Evolutionary conservation across 2,113 vertebrate species (phyloP), one percentile per base, ranked within the genome.

Genomic region (Nycticryphes semicollaris): DNA sequence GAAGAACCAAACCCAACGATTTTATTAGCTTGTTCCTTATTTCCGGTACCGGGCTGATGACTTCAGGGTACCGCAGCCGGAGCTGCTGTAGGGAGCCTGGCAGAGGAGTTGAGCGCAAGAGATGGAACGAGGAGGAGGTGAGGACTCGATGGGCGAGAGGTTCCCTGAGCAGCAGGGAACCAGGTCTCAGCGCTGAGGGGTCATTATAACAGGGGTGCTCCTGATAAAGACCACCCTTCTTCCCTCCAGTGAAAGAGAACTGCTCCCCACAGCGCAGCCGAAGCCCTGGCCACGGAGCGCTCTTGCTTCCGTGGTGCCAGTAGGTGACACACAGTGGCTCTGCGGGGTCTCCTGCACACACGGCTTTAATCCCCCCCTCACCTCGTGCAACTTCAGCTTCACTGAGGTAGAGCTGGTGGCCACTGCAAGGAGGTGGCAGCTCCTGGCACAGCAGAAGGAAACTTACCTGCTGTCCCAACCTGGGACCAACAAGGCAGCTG

Each of bases 331-430:
- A 4, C 35, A 31, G 28, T 3, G 6, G 50, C 70, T 45, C 56
- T 35, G 39, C n/a, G 84, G 68, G 47, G 31, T 56, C 31, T 76
- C 57, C 67, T 11, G 12, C 28, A 33, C 14, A 4, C 1, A 2
- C 72, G 41, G 53, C 7, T 77, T 89, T 76, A 54, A 25, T 17
- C 9, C 5, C 33, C 33, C 21, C 31, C 24, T 62, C 13, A 18
- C 9, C 50, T 60, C 7, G 1, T 0, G 0, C 47, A 73, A 37
- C 25, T 47, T 37, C 59, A 80, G 8, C 50, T 64, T 54, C 59
- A 37, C 35, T 37, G 41, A 3, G 3, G 39, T 53, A 0, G 0
- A 84, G 28, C 21, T 0, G 0, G 31, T 24, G 64, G 17, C 17
- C 5, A 3, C 50, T 6, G 3, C 43, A 14, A 59, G 66, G 39